Base-by-base conservation (phyloP, 1,140 invertebrate species). In the Leptinotarsa defecta region DNA sequence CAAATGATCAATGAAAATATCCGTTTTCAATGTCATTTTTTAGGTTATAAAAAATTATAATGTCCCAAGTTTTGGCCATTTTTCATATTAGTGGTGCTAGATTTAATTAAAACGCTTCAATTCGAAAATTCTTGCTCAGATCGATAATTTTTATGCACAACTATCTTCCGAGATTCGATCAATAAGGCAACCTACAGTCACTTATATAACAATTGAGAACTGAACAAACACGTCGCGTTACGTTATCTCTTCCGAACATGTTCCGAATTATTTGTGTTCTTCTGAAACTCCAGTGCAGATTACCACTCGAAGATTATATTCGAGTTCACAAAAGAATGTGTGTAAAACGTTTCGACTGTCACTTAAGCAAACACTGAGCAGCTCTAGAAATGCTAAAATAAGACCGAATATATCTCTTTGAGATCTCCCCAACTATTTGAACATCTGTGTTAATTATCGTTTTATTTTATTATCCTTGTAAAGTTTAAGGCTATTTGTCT, bases 381-480 rank as follows among this genome's bases (percentile, higher is more conserved):
- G 52, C 52, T 57, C n/a, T 15, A 19, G n/a, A 57, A 19, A 57
- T 19, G 52, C 52, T 57, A 57, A 57, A 57, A 57, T 57, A 57
- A 57, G 52, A 57, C 15, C 15, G 52, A 57, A 57, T 19, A 57
- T 19, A 57, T 57, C 52, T 57, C 52, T 57, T 57, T 57, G 52
- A 19, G 17, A 57, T 57, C 52, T 57, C 15, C 34, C 34, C 52
- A 57, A 57, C 52, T 57, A 57, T 57, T 57, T 19, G 52, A 57
- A 57, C 52, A 57, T 57, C 52, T 57, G 52, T 57, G n/a, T 57
- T 57, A 57, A 57, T 57, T 15, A 57, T 57, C 52, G 52, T 57
- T 57, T 57, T 57, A 57, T 57, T 57, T 57, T 57, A 57, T 57
- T 57, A 57, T 57, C 52, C 52, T 43, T 57, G 52, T 57, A 57